Base-by-base conservation (phyloP, 1,140 invertebrate species). In the Drosophila mauritiana region DNA sequence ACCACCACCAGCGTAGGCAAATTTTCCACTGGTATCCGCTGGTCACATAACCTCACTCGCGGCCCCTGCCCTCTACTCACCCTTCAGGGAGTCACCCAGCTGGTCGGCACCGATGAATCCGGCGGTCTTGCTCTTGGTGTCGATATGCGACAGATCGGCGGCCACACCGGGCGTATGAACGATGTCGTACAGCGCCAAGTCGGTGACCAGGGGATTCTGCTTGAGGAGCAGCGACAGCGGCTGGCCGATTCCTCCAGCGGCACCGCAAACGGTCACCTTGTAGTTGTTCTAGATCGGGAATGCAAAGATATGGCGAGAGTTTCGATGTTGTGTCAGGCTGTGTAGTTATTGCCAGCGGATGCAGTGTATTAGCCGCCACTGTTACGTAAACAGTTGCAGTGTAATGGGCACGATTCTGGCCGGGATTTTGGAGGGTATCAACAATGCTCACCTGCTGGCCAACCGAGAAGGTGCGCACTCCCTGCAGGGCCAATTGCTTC, bases 161-260 rank as follows among this genome's bases (percentile, higher is more conserved):
- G 98, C 98, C 15, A 99, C 98, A 75, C 99, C 99, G 62, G 97
- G 97, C 42, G 98, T 99, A 88, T 99, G 96, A 0, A 98, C 98
- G 92, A 99, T 97, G 94, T 99, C 99, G 90, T 98, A 99, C 1
- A 99, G 94, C 0, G 96, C 95, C 62, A 99, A 93, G 80, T 97
- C 94, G 13, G 95, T 95, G 15, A 99, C 95, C 42, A 97, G 92
- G 48, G 97, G 96, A 69, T 96, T 97, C 81, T 97, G 95, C 93
- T 99, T 99, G 58, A 99, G 93, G n/a, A 99, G 94, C 42, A 99
- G 94, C 10, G 98, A 97, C 79, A 99, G 93, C 7, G 99, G 99
- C 93, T 99, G 99, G 1, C 99, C 99, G 93, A 99, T 99, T 51
- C 99, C 99, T 73, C 99, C 99, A 90, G 96, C 95, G 1, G 98